Evolutionary conservation across 2,888 invertebrate species (phyloP), one percentile per base, ranked within the genome.

Genomic region (Epistrophe grossulariae): DNA sequence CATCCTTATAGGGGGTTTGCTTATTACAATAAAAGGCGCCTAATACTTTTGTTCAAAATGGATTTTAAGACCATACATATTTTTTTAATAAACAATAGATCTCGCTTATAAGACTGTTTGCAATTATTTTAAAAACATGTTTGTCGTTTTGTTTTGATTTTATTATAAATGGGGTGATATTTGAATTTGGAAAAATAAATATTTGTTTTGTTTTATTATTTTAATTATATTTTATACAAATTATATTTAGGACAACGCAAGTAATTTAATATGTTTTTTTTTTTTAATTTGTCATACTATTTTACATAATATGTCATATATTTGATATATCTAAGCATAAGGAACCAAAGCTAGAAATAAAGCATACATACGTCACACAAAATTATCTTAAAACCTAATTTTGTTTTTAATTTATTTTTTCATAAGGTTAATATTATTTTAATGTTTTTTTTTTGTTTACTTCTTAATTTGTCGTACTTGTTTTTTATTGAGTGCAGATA

Each of bases 1-100:
- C 79, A 83, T 87, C 87, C 87, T 87, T 87, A 87, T 79, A 87
- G 87, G 87, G 82, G 79, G 57, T 7, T 84, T 87, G 83, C 83
- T 87, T 87, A 83, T 76, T 87, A 87, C 87, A 87, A 87, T 87
- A 87, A 74, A 87, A 87, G 87, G 82, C 87, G 83, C 66, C 83
- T 87, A 87, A 79, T 79, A 87, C 74, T 84, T 79, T 76, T 66
- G 35, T 68, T 15, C 6, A 45, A 59, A 70, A 68, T 81, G 48
- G 74, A 84, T 84, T 24, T 64, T 43, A 48, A 74, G 79, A 79
- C 28, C 45, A 70, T 77, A 81, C 57, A 73, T 62, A 62, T 24
- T 62, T 73, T 43, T 64, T 77, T 62, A 78, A 45, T 52, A 83
- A 79, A 79, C 17, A 74, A 74, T 64, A 79, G 48, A 60, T 78